Conservation (phyloP, 2,797 vertebrate species). For the Parambassis ranga region DNA sequence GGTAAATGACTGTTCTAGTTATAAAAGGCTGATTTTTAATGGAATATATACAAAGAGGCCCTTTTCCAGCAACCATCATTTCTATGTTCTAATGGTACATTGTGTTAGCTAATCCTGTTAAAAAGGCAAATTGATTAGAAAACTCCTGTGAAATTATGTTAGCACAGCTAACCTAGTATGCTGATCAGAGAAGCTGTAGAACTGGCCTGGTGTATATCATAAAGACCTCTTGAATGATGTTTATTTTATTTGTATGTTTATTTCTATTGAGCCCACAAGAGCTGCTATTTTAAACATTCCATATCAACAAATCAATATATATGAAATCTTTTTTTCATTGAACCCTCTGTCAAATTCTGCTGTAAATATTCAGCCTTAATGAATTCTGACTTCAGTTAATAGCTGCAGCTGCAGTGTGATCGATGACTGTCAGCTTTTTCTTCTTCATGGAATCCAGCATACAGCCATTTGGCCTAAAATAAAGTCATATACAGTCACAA, state of each 20-base stretch:
- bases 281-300: constrained; percentile 26
- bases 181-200: no score
- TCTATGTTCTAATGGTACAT: no score
- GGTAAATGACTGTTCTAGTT: no score
- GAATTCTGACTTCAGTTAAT: constrained; percentile 11
- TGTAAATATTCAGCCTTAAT: constrained; percentile 19
- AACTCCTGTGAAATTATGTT: no score
- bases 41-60: no score
- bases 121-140: no score
- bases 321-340: constrained; percentile 21
- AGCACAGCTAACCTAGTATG: no score
- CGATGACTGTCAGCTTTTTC: neutral
- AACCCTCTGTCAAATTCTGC: constrained; percentile 3
- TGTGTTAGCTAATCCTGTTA: no score
- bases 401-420: neutral
- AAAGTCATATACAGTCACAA: constrained; percentile 43
- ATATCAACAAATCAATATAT: constrained; percentile 26
- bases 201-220: no score
- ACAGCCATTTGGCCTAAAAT: constrained; percentile 38
- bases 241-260: constrained; percentile 15
- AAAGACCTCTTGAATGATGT: constrained; percentile 8
- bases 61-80: no score
- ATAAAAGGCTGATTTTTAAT: no score
- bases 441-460: constrained; percentile 20
- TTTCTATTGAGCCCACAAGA: neutral